Evolutionary conservation across 1,140 invertebrate genomes (phyloP).

Genomic region (Pseudomyrmex concolor): DNA sequence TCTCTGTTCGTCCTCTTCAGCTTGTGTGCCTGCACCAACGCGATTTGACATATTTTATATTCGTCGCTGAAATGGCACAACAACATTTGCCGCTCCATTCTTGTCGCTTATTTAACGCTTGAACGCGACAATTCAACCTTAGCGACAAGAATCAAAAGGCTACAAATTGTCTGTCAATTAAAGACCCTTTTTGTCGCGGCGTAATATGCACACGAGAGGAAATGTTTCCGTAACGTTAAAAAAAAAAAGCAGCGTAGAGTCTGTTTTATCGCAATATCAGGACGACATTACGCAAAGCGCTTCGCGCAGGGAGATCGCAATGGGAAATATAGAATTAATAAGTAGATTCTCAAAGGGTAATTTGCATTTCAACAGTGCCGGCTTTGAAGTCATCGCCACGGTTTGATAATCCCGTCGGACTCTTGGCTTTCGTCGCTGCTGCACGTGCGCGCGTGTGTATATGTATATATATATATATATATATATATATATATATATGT

Average conservation of each 20-base stretch:
- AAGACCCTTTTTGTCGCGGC: background rate
- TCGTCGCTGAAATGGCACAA: background rate
- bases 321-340: slow-evolving; percentile 51
- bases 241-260: background rate
- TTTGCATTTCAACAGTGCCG: slow-evolving; percentile 50
- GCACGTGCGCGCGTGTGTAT: too few species aligned
- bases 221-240: background rate
- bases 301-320: slow-evolving; percentile 10
- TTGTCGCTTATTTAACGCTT: background rate
- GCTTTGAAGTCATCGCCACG: slow-evolving; percentile 44
- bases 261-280: slow-evolving; percentile 42
- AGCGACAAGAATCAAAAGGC: background rate
- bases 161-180: slow-evolving; percentile 6
- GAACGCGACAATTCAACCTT: background rate
- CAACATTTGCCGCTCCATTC: slow-evolving; percentile 11
- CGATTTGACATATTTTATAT: slow-evolving; percentile 30
- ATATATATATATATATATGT: too few species aligned
- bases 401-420: slow-evolving; percentile 27
- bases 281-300: slow-evolving; percentile 36
- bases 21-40: background rate
- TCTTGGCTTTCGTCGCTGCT: background rate
- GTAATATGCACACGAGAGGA: too few species aligned
- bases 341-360: slow-evolving; percentile 43
- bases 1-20: background rate
- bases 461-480: too few species aligned